Conservation (phyloP, 1,140 invertebrate genomes). For the Odontomachus brunneus region DNA sequence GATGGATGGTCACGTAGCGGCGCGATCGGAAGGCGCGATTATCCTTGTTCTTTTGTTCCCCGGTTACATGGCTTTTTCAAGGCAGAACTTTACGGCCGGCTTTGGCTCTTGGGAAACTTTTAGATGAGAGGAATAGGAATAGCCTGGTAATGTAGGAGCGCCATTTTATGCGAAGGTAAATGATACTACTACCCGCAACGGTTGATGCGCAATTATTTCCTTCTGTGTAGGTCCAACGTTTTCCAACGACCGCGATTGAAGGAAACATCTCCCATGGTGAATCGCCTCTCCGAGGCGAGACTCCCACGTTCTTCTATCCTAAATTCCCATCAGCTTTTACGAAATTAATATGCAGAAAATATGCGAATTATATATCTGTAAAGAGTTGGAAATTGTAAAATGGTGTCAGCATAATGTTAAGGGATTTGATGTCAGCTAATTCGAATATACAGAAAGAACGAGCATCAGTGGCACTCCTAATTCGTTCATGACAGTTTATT, state of each 20-base stretch:
- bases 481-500: too few relatives aligned
- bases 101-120: slow-evolving; percentile 44
- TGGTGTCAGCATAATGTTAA: too few relatives aligned
- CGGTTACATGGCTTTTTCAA: slow-evolving; percentile 42
- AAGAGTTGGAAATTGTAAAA: too few relatives aligned
- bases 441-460: too few relatives aligned
- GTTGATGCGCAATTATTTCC: slow-evolving; percentile 60
- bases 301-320: slow-evolving; percentile 38
- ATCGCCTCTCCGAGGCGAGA: background rate
- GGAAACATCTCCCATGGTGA: slow-evolving; percentile 29
- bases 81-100: slow-evolving; percentile 18
- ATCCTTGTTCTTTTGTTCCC: slow-evolving; percentile 43
- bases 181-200: slow-evolving; percentile 23
- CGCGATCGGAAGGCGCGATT: slow-evolving; percentile 54
- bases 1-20: slow-evolving; percentile 25
- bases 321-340: slow-evolving; percentile 1
- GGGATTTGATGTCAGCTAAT: too few relatives aligned
- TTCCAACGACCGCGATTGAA: slow-evolving; percentile 32
- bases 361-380: background rate
- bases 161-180: slow-evolving; percentile 49
- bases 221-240: slow-evolving; percentile 16
- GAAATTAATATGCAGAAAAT: background rate
- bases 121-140: slow-evolving; percentile 32
- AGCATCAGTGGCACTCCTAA: too few relatives aligned
- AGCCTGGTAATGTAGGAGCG: slow-evolving; percentile 32